Base-by-base conservation (phyloP, 2,888 invertebrate species). In the Phortica magna region DNA sequence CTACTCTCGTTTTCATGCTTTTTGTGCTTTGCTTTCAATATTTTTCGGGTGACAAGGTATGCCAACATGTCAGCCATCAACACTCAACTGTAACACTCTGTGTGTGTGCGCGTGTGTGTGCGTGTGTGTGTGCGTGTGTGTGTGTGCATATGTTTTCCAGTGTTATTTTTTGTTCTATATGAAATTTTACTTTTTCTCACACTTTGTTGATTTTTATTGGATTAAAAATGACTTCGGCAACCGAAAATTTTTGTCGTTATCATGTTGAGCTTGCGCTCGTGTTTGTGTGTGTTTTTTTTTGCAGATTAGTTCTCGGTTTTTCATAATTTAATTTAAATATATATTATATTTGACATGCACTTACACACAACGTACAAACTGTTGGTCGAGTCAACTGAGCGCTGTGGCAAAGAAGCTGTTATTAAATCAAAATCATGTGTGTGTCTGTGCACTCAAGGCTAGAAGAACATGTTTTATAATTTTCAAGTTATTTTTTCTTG, bases 201-300 rank as follows among this genome's bases (percentile, higher is more conserved):
- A 61, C 59, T 19, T 61, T 61, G 59, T 61, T 61, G 19, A 61
- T 19, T 61, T 31, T 65, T 65, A 65, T 65, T 65, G 65, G 65
- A 65, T 65, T 14, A 39, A 31, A 65, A 65, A 65, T 65, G 10
- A 31, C 65, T 39, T 65, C 2, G 41, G 57, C 7, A 57, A 57
- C 48, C 48, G 48, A 48, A 14, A 48, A 48, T 48, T 12, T 48
- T 14, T 48, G 48, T 48, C 48, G 48, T 48, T 48, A 12, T 1
- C 48, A 61, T 61, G 59, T 10, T 61, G 19, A 19, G 22, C 22
- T 7, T 3, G 17, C 7, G 14, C 17, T 17, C 9, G 7, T 65
- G 14, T 65, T 31, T 7, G 14, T 65, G 7, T 17, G 31, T 31
- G 31, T 31, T 10, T 9, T 65, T 31, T 41, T 65, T 39, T 31